phyloP scores from a whole-genome alignment of 2,888 invertebrate genomes.

The Kryphioiulus occultus region DNA sequence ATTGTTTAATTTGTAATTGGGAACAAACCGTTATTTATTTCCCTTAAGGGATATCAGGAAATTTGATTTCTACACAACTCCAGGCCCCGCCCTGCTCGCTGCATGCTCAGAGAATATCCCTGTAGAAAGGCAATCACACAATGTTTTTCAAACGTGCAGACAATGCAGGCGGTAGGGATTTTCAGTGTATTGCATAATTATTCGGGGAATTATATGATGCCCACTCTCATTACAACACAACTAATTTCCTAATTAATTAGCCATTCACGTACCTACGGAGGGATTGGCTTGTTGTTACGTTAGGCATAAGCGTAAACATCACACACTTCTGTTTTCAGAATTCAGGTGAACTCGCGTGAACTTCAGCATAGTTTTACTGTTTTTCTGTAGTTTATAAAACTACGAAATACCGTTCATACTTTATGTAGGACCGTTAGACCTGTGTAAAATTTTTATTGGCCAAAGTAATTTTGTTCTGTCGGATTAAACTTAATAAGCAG shows the following conservation, averaged over 20 bases:
- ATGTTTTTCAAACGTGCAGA: slow-evolving; percentile 35
- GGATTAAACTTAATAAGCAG: no score
- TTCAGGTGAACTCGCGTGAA: neutral
- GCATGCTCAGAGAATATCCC: neutral
- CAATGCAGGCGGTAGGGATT: slow-evolving; percentile 1
- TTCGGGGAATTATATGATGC: neutral
- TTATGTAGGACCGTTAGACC: no score
- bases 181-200: neutral
- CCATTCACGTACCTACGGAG: neutral
- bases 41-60: neutral
- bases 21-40: neutral
- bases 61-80: neutral
- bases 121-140: slow-evolving; percentile 35
- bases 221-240: neutral
- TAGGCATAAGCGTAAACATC: neutral
- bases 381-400: no score
- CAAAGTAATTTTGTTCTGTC: no score
- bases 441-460: no score
- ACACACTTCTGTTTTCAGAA: neutral
- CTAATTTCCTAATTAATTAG: slow-evolving; percentile 1
- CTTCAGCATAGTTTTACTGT: no score
- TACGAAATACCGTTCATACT: no score
- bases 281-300: neutral
- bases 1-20: neutral
- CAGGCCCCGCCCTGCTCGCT: neutral